phyloP scores from a whole-genome alignment of 2,797 vertebrate species.

The Hozukius guyotensis region DNA sequence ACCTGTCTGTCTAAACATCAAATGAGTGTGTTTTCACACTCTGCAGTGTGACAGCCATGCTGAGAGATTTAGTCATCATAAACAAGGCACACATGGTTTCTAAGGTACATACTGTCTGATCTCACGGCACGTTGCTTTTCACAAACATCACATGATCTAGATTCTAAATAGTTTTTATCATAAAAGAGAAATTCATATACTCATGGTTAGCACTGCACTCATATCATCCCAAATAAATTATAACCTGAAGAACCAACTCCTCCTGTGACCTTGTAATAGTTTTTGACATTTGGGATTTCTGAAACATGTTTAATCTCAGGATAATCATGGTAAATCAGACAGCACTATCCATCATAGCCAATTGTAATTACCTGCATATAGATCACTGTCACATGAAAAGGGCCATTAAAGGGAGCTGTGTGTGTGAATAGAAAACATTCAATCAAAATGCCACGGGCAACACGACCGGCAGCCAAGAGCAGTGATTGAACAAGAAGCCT shows the following conservation, averaged over 20 bases:
- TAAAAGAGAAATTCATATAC: not conserved
- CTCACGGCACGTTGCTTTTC: not conserved
- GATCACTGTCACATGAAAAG: slow-evolving; percentile 75
- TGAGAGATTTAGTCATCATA: slow-evolving; percentile 16
- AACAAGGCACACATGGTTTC: not conserved
- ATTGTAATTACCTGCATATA: slow-evolving; percentile 73
- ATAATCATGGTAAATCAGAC: slow-evolving; percentile 67
- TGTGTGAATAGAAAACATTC: slow-evolving; percentile 68
- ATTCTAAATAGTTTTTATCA: not conserved
- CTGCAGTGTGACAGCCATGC: not conserved
- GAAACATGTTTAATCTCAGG: slow-evolving; percentile 76
- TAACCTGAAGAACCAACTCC: slow-evolving; percentile 9
- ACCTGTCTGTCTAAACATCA: slow-evolving; percentile 30
- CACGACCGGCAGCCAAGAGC: slow-evolving; percentile 34
- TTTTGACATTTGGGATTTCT: slow-evolving; percentile 66
- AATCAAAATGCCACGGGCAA: slow-evolving; percentile 68
- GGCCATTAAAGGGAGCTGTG: slow-evolving; percentile 50
- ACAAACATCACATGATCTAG: not conserved
- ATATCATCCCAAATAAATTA: not conserved
- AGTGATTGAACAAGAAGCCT: slow-evolving; percentile 61
- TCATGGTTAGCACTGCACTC: not conserved
- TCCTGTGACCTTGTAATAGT: slow-evolving; percentile 53
- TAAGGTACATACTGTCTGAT: not conserved
- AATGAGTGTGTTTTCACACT: slow-evolving; percentile 22
- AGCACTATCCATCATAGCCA: slow-evolving; percentile 73